These are phyloP conservation scores for Zaprionus inermis DNA, from an alignment of 1,140 invertebrate species.

Conservation along the genomic window DNA sequence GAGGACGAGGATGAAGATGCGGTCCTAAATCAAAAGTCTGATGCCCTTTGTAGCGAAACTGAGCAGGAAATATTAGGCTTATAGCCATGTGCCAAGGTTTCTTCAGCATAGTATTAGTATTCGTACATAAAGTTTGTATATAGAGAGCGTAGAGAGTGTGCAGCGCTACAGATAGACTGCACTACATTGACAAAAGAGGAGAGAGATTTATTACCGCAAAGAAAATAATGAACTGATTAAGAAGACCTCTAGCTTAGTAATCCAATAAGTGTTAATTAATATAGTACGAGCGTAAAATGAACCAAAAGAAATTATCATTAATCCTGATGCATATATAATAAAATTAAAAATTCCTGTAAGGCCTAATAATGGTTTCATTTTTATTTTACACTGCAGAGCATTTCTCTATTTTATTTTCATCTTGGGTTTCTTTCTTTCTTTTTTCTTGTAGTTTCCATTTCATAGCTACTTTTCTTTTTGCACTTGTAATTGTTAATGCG, in stretches of 20 bases:
- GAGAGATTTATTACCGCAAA: background rate
- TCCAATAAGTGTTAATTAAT: constrained; percentile 15
- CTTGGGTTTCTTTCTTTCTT: too few relatives aligned
- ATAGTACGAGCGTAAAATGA: background rate
- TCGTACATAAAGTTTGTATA: background rate
- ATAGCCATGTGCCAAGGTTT: constrained; percentile 71
- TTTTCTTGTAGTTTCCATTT: too few relatives aligned
- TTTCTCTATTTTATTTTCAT: too few relatives aligned
- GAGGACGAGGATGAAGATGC: constrained; percentile 43
- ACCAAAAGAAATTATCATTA: constrained; percentile 1
- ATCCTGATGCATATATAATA: background rate
- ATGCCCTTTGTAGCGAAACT: constrained; percentile 50
- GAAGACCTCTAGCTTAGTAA: constrained; percentile 6
- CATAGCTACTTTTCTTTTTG: too few relatives aligned
- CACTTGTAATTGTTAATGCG: too few relatives aligned
- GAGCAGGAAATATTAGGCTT: constrained; percentile 68
- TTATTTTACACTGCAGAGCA: too few relatives aligned
- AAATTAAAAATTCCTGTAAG: background rate
- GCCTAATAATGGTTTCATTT: background rate
- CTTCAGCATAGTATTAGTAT: constrained; percentile 39
- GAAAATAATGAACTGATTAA: constrained; percentile 13
- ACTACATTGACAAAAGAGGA: background rate
- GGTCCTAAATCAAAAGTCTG: constrained; percentile 59
- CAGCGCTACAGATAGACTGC: background rate
- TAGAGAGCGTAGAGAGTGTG: background rate